A percentile compares a stretch with the other conserved stretches of the same genome.
Evolutionary conservation across 23 tunicate genomes (phyloP).

Genomic region (Oikopleura vanhoeffeni): DNA sequence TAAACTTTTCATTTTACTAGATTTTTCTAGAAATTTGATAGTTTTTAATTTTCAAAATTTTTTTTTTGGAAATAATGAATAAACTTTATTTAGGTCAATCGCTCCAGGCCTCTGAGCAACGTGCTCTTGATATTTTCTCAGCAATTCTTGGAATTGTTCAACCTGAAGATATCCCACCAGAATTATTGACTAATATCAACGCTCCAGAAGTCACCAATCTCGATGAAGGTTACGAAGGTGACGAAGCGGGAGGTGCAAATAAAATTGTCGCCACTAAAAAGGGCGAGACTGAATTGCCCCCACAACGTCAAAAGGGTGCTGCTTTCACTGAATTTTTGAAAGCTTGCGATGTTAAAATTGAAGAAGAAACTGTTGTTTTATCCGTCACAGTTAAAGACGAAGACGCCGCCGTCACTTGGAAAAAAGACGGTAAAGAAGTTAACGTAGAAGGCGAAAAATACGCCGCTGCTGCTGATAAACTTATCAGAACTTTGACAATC

Average conservation of each 20-base stretch:
- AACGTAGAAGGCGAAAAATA: background rate
- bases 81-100: too few relatives aligned
- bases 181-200: background rate
- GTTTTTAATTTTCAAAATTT: too few relatives aligned
- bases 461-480: background rate
- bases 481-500: background rate
- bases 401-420: background rate
- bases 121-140: background rate
- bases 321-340: background rate
- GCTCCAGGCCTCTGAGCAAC: background rate
- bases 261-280: background rate
- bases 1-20: too few relatives aligned
- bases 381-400: background rate
- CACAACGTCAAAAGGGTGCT: background rate
- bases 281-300: background rate
- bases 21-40: too few relatives aligned
- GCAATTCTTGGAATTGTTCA: background rate
- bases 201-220: background rate
- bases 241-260: background rate
- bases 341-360: background rate
- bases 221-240: background rate
- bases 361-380: background rate
- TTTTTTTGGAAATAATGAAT: too few relatives aligned
- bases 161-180: background rate
- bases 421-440: background rate